Evolutionary conservation across 2,797 vertebrate genomes (phyloP).

Genomic region (Pseudomugil gertrudae): DNA sequence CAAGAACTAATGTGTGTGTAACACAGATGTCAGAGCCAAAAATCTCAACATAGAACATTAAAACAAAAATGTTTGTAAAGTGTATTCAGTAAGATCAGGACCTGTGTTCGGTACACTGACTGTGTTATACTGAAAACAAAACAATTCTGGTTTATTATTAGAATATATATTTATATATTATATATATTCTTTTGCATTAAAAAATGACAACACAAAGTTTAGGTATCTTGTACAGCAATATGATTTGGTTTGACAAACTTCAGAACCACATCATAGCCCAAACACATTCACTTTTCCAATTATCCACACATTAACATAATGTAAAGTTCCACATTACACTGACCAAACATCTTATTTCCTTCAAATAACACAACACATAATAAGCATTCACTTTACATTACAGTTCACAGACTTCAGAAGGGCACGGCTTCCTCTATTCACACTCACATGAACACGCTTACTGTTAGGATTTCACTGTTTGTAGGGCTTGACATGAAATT

Average conservation of each 20-base stretch:
- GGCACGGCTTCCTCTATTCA: conserved; percentile 21
- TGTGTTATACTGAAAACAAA: no score
- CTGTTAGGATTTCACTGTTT: conserved; percentile 38
- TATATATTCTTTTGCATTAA: conserved; percentile 77
- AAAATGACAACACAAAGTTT: conserved; percentile 73
- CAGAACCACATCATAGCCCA: conserved; percentile 49
- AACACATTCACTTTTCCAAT: conserved; percentile 32
- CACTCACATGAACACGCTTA: conserved; percentile 24
- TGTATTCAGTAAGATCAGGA: no score
- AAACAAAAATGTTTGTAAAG: background rate
- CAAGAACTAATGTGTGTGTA: no score
- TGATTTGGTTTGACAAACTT: conserved; percentile 66
- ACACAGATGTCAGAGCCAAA: background rate
- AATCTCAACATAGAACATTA: background rate
- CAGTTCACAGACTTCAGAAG: conserved; percentile 4
- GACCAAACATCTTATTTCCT: conserved; percentile 12
- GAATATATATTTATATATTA: conserved; percentile 82
- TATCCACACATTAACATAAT: conserved; percentile 48
- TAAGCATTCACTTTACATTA: conserved; percentile 14
- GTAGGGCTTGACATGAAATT: conserved; percentile 36
- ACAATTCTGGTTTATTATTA: conserved; percentile 85
- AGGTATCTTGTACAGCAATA: conserved; percentile 63
- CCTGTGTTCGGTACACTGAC: background rate
- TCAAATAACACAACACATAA: conserved; percentile 24
- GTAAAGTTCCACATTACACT: conserved; percentile 52